phyloP scores from a whole-genome alignment of 2,888 invertebrate genomes.

The Ichneumoninae sp. region DNA sequence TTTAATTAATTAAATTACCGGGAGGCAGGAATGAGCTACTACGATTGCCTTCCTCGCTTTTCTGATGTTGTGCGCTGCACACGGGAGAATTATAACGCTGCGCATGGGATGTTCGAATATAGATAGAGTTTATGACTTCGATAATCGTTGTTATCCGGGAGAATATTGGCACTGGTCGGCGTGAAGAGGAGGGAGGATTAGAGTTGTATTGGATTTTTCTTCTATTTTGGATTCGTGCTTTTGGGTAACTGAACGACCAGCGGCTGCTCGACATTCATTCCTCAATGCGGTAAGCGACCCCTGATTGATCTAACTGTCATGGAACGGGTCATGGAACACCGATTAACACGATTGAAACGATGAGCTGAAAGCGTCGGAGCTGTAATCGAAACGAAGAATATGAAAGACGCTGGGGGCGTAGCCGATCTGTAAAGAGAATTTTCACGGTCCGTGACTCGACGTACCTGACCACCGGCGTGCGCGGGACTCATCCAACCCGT shows the following conservation, averaged over 20 bases:
- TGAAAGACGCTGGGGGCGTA: conserved; percentile 44
- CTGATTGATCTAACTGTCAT: neutral
- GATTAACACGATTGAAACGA: conserved; percentile 30
- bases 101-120: neutral
- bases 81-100: neutral
- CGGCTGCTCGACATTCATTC: conserved; percentile 17
- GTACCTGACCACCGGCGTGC: conserved; percentile 53
- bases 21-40: neutral
- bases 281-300: neutral
- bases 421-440: conserved; percentile 67
- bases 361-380: conserved; percentile 10
- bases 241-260: neutral
- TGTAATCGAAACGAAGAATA: conserved; percentile 39
- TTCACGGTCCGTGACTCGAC: conserved; percentile 68
- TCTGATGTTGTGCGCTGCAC: neutral
- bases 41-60: neutral
- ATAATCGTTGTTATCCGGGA: conserved; percentile 3
- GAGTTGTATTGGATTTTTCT: conserved; percentile 13
- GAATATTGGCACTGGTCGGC: neutral
- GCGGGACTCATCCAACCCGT: conserved; percentile 49
- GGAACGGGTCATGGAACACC: conserved; percentile 5
- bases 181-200: neutral
- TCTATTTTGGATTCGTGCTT: conserved; percentile 16
- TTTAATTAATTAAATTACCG: conserved; percentile 22
- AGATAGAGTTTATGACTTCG: neutral